phyloP scores from a whole-genome alignment of 2,888 invertebrate species.

The Galerucella pusilla region DNA sequence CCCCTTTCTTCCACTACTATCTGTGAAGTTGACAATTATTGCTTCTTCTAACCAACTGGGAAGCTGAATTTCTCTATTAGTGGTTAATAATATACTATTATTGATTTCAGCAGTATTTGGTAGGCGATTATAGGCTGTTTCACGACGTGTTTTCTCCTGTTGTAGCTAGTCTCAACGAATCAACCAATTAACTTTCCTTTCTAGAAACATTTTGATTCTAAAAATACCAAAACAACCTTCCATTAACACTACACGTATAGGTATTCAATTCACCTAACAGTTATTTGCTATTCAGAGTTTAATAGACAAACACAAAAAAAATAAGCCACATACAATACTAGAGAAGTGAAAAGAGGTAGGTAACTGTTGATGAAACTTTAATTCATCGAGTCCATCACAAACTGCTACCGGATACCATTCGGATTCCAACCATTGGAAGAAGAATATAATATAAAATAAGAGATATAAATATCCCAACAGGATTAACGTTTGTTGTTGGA shows the following conservation, averaged over 20 bases:
- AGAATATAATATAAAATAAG: slow-evolving; percentile 41
- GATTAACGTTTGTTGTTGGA: slow-evolving; percentile 43
- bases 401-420: slow-evolving; percentile 51
- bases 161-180: too few species aligned
- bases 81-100: too few species aligned
- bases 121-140: too few species aligned
- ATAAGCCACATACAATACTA: slow-evolving; percentile 5
- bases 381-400: slow-evolving; percentile 35
- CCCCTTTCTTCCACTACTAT: too few species aligned
- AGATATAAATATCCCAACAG: slow-evolving; percentile 46
- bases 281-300: slow-evolving; percentile 17
- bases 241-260: background rate
- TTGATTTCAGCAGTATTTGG: too few species aligned
- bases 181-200: too few species aligned
- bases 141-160: too few species aligned
- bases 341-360: background rate
- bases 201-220: too few species aligned
- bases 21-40: too few species aligned
- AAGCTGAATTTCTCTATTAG: too few species aligned
- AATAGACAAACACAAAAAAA: slow-evolving; percentile 9
- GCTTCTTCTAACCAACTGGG: too few species aligned
- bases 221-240: background rate
- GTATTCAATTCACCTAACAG: background rate
- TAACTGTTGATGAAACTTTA: slow-evolving; percentile 31
- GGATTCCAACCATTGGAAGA: slow-evolving; percentile 44